These are phyloP conservation scores for western clawed frog (Xenopus tropicalis) DNA, from an alignment of 2,113 vertebrate genomes.

Conservation along the genomic window UCB_Xtro_10.0 CM004443.2:146878001-146878500, in stretches of 20 bases:
- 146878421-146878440: conserved; percentile 13
- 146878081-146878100: no score
- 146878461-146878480: conserved; percentile 15
- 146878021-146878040: no score
- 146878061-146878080: no score
- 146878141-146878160: no score
- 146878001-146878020: no score
- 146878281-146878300: conserved; percentile 29
- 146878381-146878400: conserved; percentile 47
- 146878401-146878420: conserved; percentile 27
- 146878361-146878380: conserved; percentile 41
- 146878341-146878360: conserved; percentile 18
- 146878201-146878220: no score
- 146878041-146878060: no score
- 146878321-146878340: conserved; percentile 21
- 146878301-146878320: conserved; percentile 35
- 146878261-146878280: conserved; percentile 1
- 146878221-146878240: neutral
- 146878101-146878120: no score
- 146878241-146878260: neutral
- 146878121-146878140: no score
- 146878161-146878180: no score
- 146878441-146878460: conserved; percentile 34
- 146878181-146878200: no score
- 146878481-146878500: conserved; percentile 37